Evolutionary conservation across 2,888 invertebrate species (phyloP), one percentile per base, ranked within the genome.

Genomic region (Nomada fucata): DNA sequence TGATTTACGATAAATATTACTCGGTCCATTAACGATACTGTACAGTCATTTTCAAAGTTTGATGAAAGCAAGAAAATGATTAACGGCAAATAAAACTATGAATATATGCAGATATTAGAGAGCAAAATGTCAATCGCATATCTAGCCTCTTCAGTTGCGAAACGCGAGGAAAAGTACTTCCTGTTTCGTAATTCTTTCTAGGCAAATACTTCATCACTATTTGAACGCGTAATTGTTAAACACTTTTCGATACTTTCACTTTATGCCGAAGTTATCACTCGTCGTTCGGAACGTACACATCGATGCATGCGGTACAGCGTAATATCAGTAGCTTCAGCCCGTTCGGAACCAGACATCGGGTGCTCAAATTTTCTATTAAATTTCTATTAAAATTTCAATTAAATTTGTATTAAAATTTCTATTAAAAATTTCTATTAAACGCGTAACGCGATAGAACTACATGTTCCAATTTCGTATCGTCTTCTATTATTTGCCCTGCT

Each of bases 101-200:
- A 7, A 36, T 36, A 36, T 57, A 20, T 10, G 13, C 0, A 7
- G 11, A n/a, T 18, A 55, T 52, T 2, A 26, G 44, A 15, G 5
- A 5, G 4, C 20, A 23, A 73, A 73, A 73, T 73, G 73, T 73
- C 65, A 73, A 57, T 59, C 36, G 65, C 5, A 20, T 23, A 47
- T 20, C 44, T 47, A 23, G 57, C 36, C 47, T 65, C 73, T 59
- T 65, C 57, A 59, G 65, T 73, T 73, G 36, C 65, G 73, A 73
- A 73, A 73, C 65, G 7, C 65, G 18, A 23, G 57, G 65, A 65
- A 64, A 73, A 73, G 55, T 73, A 36, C 36, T 73, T 73, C 73
- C 73, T 57, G 73, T 73, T 73, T 73, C 73, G 57, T 65, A 73
- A 73, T 73, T 65, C 65, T 50, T 50, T 50, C 73, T 36, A 65